Conservation (phyloP, 2,797 vertebrate species). For the Numenius phaeopus region DNA sequence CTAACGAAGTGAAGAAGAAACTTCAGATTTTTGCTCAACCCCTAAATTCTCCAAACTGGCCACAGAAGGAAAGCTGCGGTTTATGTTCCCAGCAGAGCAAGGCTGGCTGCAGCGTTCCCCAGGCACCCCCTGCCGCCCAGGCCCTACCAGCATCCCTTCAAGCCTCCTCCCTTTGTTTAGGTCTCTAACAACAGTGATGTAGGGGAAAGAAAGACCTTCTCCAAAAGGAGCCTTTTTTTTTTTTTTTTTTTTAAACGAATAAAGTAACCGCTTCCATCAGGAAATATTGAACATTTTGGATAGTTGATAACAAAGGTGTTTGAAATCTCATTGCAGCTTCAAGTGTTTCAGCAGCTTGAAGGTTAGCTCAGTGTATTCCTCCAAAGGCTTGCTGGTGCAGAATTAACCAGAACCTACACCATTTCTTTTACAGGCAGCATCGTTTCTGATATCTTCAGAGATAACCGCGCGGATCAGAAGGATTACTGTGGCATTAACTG, state of each 20-base stretch:
- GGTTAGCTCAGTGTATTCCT: background rate
- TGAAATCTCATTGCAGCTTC: background rate
- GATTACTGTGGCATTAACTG: conserved; percentile 68
- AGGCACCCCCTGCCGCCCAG: background rate
- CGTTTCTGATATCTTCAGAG: conserved; percentile 4
- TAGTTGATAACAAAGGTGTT: background rate
- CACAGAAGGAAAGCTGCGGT: background rate
- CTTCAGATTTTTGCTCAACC: background rate
- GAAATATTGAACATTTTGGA: background rate
- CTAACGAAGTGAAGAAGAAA: background rate
- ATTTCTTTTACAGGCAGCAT: background rate
- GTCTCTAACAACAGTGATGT: background rate
- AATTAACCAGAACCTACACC: conserved; percentile 13
- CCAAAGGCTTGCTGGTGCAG: background rate
- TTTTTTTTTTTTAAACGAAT: background rate
- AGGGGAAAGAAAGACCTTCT: background rate
- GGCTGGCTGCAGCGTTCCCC: background rate
- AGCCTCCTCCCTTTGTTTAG: background rate
- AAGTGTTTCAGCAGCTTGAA: background rate
- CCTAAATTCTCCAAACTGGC: background rate
- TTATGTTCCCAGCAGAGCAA: background rate
- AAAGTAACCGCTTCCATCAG: background rate
- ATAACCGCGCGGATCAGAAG: background rate
- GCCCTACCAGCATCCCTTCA: background rate
- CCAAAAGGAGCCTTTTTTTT: background rate